These are phyloP conservation scores for Pollenia griseotomentosa DNA, from an alignment of 2,888 invertebrate species.

Conservation along the genomic window DNA sequence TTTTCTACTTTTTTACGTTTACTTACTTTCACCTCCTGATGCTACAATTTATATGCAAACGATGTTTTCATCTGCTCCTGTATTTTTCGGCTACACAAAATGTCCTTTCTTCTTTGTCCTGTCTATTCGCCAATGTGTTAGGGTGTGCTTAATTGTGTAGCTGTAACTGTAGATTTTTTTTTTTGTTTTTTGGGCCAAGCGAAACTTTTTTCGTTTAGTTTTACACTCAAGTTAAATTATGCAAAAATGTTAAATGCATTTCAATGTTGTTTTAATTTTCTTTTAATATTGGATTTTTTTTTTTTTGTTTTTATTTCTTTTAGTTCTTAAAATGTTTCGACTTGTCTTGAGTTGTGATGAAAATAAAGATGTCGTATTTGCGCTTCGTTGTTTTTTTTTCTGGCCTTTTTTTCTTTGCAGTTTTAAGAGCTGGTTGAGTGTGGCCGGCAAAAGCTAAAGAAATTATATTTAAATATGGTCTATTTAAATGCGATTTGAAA, in stretches of 20 bases:
- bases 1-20: constrained; percentile 47
- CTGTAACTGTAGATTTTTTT: neutral
- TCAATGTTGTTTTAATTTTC: constrained; percentile 78
- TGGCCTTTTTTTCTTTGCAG: constrained; percentile 25
- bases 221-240: constrained; percentile 75
- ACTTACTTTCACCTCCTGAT: constrained; percentile 67
- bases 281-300: constrained; percentile 71
- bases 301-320: constrained; percentile 32
- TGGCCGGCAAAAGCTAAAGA: constrained; percentile 23
- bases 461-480: constrained; percentile 73
- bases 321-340: constrained; percentile 58
- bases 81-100: constrained; percentile 27
- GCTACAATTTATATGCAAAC: constrained; percentile 65
- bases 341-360: constrained; percentile 49
- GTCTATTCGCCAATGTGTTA: neutral
- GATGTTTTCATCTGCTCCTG: constrained; percentile 11
- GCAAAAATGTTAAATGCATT: constrained; percentile 82
- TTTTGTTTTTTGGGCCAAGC: constrained; percentile 23
- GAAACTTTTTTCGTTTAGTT: constrained; percentile 53
- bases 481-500: constrained; percentile 73
- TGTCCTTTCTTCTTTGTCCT: constrained; percentile 14
- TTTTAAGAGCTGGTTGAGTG: constrained; percentile 49
- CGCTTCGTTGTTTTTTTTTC: constrained; percentile 1
- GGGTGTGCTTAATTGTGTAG: constrained; percentile 5
- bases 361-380: constrained; percentile 57